Conservation (phyloP, 1,140 invertebrate species). For the Gonioctena quinquepunctata region DNA sequence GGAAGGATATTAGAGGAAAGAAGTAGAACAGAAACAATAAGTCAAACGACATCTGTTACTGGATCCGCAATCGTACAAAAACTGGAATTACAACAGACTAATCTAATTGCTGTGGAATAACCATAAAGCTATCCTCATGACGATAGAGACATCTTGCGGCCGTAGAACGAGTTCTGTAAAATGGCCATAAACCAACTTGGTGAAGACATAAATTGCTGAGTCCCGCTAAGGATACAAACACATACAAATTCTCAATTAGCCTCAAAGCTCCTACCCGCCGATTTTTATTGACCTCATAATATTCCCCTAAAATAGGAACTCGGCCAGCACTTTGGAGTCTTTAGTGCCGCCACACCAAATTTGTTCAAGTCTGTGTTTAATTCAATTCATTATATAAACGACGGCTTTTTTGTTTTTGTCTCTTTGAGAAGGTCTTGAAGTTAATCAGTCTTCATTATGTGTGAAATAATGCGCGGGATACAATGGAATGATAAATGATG, state of each 20-base stretch:
- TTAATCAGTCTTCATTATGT: background rate
- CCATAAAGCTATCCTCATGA: conserved; percentile 51
- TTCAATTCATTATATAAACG: conserved; percentile 1
- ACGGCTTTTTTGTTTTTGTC: background rate
- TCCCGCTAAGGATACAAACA: conserved; percentile 43
- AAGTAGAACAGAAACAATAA: conserved; percentile 38
- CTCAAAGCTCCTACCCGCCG: conserved; percentile 19
- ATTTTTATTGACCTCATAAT: conserved; percentile 32
- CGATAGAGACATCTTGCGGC: conserved; percentile 55
- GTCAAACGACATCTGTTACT: conserved; percentile 49
- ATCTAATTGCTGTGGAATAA: conserved; percentile 53
- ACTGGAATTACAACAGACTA: conserved; percentile 51
- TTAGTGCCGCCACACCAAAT: conserved; percentile 17
- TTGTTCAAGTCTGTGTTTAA: conserved; percentile 3
- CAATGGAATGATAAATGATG: too few relatives aligned
- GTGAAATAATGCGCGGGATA: background rate
- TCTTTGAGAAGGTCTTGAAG: background rate
- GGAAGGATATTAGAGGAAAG: conserved; percentile 22
- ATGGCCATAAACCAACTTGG: conserved; percentile 51
- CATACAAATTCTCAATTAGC: conserved; percentile 53
- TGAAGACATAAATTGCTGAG: conserved; percentile 48
- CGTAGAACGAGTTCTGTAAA: conserved; percentile 48
- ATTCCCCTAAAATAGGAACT: conserved; percentile 28
- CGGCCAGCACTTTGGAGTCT: conserved; percentile 4
- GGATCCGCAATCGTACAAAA: conserved; percentile 43